Percentiles rank a stretch among this genome's conserved stretches.
phyloP scores from a whole-genome alignment of 2,797 vertebrate species.

The Anomalospiza imberbis region DNA sequence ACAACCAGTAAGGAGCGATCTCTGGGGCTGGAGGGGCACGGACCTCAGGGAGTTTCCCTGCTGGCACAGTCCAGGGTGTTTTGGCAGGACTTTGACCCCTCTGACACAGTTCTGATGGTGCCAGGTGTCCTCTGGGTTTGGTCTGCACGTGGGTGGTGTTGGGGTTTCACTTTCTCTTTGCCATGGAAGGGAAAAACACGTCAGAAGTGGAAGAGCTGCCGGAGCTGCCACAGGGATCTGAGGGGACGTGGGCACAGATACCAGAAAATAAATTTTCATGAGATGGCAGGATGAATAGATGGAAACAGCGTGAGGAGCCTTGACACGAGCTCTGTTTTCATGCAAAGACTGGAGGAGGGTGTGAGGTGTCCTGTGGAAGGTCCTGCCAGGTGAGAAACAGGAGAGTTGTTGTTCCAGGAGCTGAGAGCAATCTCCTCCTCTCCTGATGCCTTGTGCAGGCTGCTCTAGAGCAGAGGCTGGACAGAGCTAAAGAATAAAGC shows the following conservation, averaged over 20 bases:
- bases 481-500: accelerated
- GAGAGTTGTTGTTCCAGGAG: neutral
- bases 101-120: accelerated
- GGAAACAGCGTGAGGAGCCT: neutral
- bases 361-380: neutral
- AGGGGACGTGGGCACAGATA: neutral
- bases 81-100: neutral
- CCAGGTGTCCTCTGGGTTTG: neutral
- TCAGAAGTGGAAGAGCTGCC: neutral
- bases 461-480: neutral
- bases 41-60: neutral
- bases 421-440: neutral
- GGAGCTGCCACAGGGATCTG: neutral
- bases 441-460: accelerated
- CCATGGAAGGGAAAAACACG: accelerated
- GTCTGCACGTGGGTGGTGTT: accelerated
- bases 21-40: neutral
- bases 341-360: neutral
- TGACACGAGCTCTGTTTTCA: accelerated
- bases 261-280: accelerated
- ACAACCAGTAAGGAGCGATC: slow-evolving; percentile 13
- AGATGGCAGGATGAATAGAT: accelerated
- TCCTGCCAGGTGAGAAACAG: neutral
- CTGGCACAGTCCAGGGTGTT: neutral
- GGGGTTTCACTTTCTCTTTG: neutral